Conservation (phyloP, 2,888 invertebrate genomes). For the Drosophila barbarae region DNA sequence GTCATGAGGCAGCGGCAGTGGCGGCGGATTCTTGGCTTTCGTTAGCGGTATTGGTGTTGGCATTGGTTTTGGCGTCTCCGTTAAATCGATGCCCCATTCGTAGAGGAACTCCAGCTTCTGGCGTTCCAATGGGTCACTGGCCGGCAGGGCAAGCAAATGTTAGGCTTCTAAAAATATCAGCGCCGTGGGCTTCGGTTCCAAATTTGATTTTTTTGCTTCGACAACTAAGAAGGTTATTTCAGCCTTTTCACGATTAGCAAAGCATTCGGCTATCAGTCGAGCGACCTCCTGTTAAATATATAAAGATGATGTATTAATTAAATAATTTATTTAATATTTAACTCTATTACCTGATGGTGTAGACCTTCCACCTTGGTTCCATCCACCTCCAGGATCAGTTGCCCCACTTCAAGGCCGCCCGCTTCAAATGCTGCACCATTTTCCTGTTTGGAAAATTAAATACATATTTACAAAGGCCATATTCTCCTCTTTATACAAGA, state of each 20-base stretch:
- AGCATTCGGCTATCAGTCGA: constrained; percentile 94
- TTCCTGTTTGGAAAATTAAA: constrained; percentile 83
- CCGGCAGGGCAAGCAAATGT: constrained; percentile 93
- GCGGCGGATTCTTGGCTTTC: constrained; percentile 80
- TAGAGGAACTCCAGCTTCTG: constrained; percentile 77
- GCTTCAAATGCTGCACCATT: constrained; percentile 96
- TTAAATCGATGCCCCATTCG: constrained; percentile 79
- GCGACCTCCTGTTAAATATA: constrained; percentile 85
- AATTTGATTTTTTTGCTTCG: constrained; percentile 94
- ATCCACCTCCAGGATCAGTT: constrained; percentile 95
- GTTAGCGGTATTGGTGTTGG: constrained; percentile 78
- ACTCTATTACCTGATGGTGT: constrained; percentile 84
- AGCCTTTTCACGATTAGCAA: constrained; percentile 91
- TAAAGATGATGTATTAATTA: no score
- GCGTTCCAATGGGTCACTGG: constrained; percentile 82
- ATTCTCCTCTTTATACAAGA: fast-evolving
- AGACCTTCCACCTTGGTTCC: constrained; percentile 89
- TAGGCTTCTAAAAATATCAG: constrained; percentile 95
- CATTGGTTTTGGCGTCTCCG: constrained; percentile 78
- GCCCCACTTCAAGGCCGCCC: constrained; percentile 95
- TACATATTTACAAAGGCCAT: neutral
- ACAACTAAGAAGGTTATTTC: constrained; percentile 96
- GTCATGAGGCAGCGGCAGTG: constrained; percentile 74
- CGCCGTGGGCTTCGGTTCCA: constrained; percentile 94
- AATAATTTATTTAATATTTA: neutral